Conservation (phyloP, 2,888 invertebrate genomes). For the Antitype chi region DNA sequence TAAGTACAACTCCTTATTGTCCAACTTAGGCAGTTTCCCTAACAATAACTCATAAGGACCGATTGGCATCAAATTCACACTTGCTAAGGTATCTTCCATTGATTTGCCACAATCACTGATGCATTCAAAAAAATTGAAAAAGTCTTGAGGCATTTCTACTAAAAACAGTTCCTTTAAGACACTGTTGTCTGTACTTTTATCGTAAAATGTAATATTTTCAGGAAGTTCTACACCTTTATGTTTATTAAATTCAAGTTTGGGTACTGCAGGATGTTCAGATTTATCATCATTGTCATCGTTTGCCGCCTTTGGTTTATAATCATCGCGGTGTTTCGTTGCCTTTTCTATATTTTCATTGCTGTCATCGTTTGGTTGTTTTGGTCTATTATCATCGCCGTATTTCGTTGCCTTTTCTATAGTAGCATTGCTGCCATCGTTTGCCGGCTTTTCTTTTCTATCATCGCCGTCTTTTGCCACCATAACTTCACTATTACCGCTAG, state of each 20-base stretch:
- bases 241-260: neutral
- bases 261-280: neutral
- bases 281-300: conserved; percentile 9
- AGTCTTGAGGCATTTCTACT: conserved; percentile 97
- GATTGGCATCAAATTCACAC: conserved; percentile 93
- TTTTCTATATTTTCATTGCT: neutral
- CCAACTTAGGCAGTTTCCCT: conserved; percentile 90
- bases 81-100: conserved; percentile 92
- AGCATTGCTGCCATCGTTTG: conserved; percentile 3
- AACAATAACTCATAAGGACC: conserved; percentile 97
- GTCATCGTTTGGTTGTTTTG: no score
- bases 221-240: conserved; percentile 66
- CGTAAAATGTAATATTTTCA: conserved; percentile 79
- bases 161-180: conserved; percentile 94
- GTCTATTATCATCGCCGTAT: neutral
- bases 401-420: neutral
- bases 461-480: neutral
- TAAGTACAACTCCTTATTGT: conserved; percentile 92
- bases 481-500: neutral
- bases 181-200: conserved; percentile 86
- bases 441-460: conserved; percentile 8
- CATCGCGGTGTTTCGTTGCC: neutral
- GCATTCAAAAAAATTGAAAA: conserved; percentile 96
- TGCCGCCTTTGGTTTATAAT: neutral
- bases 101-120: conserved; percentile 88